These are phyloP conservation scores for Pseudochirops cupreus DNA, from an alignment of 2,797 vertebrate genomes.

Conservation along the genomic window DNA sequence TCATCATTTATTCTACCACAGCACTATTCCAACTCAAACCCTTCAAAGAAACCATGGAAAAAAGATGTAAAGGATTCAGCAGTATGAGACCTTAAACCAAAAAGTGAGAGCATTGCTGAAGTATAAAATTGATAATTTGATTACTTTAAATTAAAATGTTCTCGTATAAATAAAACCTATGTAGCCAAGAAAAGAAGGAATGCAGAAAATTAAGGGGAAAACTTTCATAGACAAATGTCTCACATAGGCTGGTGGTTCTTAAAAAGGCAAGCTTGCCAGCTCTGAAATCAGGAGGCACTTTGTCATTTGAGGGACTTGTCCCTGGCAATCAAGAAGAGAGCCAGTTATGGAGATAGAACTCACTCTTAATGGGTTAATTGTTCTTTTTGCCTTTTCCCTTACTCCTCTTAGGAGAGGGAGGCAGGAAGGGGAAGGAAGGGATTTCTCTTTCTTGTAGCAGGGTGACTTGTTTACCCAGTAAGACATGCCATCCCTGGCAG, in stretches of 20 bases:
- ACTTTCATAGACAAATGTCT: background rate
- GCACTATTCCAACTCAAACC: background rate
- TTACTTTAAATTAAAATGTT: too few species aligned
- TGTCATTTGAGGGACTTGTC: too few species aligned
- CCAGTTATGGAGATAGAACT: background rate
- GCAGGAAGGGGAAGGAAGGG: background rate
- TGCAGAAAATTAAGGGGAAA: too few species aligned
- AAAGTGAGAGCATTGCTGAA: too few species aligned
- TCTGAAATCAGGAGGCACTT: background rate
- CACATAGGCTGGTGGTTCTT: background rate
- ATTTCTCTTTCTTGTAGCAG: background rate
- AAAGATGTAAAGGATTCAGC: too few species aligned
- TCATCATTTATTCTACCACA: background rate
- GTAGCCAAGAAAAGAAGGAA: too few species aligned
- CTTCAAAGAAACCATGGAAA: background rate
- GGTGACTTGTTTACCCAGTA: background rate
- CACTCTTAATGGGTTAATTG: background rate
- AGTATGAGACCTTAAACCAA: background rate
- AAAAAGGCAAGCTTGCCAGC: background rate
- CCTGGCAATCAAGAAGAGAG: too few species aligned
- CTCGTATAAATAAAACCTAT: too few species aligned
- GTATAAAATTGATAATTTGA: too few species aligned
- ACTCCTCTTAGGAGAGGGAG: background rate
- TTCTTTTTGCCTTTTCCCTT: background rate
- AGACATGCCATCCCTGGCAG: background rate